Evolutionary conservation across 2,797 vertebrate species (phyloP).

Genomic region (Pipistrellus pygmaeus): DNA sequence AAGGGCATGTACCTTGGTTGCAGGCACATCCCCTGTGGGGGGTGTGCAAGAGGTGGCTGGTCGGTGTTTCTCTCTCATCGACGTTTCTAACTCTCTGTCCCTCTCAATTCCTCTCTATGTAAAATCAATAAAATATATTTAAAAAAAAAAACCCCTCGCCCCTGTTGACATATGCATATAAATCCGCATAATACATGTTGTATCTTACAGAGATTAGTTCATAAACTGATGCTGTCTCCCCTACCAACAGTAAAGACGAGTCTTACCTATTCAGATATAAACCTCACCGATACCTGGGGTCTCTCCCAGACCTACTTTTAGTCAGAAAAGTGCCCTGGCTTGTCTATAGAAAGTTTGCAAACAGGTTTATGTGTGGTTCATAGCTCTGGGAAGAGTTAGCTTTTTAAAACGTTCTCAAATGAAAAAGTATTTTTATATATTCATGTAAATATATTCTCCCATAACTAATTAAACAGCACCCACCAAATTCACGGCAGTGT

Average conservation of each 20-base stretch:
- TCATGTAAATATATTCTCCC: neutral
- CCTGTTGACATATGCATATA: neutral
- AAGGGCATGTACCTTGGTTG: too few relatives aligned
- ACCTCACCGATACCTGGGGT: neutral
- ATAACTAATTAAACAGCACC: neutral
- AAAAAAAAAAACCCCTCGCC: neutral
- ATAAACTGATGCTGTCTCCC: neutral
- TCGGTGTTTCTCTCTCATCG: too few relatives aligned
- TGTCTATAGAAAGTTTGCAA: conserved; percentile 2
- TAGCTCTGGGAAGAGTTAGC: neutral
- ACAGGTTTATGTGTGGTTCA: neutral
- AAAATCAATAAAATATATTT: too few relatives aligned
- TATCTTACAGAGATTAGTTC: neutral
- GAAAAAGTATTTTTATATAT: neutral
- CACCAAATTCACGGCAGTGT: neutral
- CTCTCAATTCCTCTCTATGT: too few relatives aligned
- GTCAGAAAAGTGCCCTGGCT: neutral
- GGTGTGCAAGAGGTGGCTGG: too few relatives aligned
- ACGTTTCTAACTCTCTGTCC: too few relatives aligned
- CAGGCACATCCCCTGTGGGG: too few relatives aligned
- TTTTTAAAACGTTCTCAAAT: neutral
- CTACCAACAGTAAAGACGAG: neutral
- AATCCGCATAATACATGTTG: neutral
- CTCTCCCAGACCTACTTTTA: neutral
- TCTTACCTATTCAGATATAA: neutral